These are phyloP conservation scores for Crotalus horridus DNA, from an alignment of 2,113 vertebrate species.

Conservation along the genomic window DNA sequence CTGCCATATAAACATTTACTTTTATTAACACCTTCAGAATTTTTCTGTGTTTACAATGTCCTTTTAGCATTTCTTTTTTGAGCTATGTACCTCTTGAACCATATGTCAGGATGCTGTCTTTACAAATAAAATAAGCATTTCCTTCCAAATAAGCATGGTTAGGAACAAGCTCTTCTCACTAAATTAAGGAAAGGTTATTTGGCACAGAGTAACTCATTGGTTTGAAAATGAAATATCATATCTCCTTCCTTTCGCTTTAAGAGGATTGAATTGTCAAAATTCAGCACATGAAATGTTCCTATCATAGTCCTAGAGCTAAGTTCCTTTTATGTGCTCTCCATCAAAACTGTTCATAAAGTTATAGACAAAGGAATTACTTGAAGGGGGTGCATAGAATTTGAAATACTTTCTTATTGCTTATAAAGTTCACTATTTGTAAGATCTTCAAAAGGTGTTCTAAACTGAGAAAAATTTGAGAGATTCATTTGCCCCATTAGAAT, in stretches of 20 bases:
- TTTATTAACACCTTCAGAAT: not conserved
- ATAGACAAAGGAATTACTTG: not conserved
- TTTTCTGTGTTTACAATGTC: not conserved
- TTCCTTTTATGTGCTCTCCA: not conserved
- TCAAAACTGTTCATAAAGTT: not conserved
- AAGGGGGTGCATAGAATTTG: not conserved
- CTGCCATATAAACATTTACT: not conserved
- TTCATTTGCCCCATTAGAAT: not conserved
- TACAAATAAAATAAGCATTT: not conserved
- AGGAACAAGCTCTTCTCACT: not conserved
- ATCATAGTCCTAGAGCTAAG: not conserved
- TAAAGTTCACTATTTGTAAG: not conserved
- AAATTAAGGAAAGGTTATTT: not conserved
- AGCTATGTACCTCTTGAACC: not conserved
- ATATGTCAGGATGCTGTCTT: not conserved
- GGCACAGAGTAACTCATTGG: not conserved
- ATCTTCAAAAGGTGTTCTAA: not conserved
- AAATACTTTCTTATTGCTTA: not conserved
- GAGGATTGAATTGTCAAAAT: not conserved
- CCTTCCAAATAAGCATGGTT: not conserved
- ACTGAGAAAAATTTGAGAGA: not conserved
- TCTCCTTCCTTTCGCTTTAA: not conserved
- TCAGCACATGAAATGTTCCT: not conserved
- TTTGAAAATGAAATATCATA: not conserved
- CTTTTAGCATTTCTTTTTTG: not conserved